Evolutionary conservation across 1,140 invertebrate species (phyloP).

Genomic region (Battus philenor): DNA sequence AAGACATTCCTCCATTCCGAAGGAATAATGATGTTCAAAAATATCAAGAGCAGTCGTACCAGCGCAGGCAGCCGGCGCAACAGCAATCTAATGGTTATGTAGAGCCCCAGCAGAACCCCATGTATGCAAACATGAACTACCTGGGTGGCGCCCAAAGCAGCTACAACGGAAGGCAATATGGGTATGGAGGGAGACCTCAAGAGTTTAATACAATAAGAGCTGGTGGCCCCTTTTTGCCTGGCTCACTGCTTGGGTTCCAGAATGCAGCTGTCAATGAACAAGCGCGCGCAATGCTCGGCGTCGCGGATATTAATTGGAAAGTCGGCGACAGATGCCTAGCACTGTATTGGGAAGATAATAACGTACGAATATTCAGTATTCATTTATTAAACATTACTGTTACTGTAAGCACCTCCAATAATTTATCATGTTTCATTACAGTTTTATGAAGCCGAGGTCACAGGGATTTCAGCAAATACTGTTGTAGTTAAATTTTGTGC

Average conservation of each 20-base stretch:
- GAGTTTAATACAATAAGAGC: conserved; percentile 39
- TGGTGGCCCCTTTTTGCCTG: conserved; percentile 74
- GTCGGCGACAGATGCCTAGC: conserved; percentile 89
- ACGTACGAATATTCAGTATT: conserved; percentile 75
- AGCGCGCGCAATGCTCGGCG: conserved; percentile 75
- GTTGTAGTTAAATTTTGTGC: conserved; percentile 91
- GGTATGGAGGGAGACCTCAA: conserved; percentile 49
- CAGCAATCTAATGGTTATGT: conserved; percentile 60
- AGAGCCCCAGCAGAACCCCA: conserved; percentile 39
- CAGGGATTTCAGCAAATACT: conserved; percentile 84
- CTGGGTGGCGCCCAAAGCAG: conserved; percentile 36
- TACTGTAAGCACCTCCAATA: neutral
- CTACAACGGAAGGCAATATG: conserved; percentile 45
- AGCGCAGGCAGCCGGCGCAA: conserved; percentile 30
- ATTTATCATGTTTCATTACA: conserved; percentile 63
- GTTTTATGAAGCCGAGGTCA: conserved; percentile 92
- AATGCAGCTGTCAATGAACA: conserved; percentile 78
- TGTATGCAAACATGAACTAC: conserved; percentile 49
- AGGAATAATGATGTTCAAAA: conserved; percentile 47
- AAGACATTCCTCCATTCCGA: conserved; percentile 43
- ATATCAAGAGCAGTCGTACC: conserved; percentile 35
- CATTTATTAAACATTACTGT: conserved; percentile 9
- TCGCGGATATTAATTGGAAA: conserved; percentile 79
- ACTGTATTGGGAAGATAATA: conserved; percentile 94
- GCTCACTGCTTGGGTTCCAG: conserved; percentile 78